Conservation (phyloP, 2,888 invertebrate genomes). For the Onthophagus sagittarius region DNA sequence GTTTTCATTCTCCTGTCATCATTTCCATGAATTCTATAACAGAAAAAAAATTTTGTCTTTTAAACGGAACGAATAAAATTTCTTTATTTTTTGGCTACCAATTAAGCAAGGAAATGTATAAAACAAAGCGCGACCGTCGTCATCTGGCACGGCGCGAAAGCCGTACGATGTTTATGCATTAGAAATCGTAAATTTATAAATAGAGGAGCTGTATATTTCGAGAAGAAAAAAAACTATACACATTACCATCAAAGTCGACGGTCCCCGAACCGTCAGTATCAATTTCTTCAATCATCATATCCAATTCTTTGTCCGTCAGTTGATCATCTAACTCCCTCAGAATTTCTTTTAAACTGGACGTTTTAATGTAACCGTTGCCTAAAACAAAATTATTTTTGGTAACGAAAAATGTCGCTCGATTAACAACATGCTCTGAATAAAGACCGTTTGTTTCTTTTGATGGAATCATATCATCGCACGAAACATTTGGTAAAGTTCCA, state of each 20-base stretch:
- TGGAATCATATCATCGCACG: too few species aligned
- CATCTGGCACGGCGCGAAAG: not conserved
- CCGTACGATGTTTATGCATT: slow-evolving; percentile 1
- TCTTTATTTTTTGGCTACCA: not conserved
- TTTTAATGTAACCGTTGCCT: slow-evolving; percentile 91
- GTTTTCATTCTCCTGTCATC: slow-evolving; percentile 86
- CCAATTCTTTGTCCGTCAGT: slow-evolving; percentile 88
- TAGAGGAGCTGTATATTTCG: slow-evolving; percentile 16
- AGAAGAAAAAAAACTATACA: slow-evolving; percentile 18
- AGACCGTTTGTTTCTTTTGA: not conserved
- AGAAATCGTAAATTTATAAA: slow-evolving; percentile 24
- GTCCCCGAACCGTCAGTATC: slow-evolving; percentile 98
- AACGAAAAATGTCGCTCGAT: too few species aligned
- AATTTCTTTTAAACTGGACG: slow-evolving; percentile 89
- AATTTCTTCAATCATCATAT: slow-evolving; percentile 97
- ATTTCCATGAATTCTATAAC: slow-evolving; percentile 92
- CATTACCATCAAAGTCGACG: slow-evolving; percentile 95
- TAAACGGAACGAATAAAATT: not conserved
- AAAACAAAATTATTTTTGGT: slow-evolving; percentile 28
- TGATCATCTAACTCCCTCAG: slow-evolving; percentile 94
- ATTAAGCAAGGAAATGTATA: not conserved
- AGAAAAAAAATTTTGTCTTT: slow-evolving; percentile 31
- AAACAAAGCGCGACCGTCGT: not conserved
- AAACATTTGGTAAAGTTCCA: too few species aligned
- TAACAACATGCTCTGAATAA: not conserved